These are phyloP conservation scores for Uromys caudimaculatus DNA, from an alignment of 2,797 vertebrate genomes.

Conservation along the genomic window DNA sequence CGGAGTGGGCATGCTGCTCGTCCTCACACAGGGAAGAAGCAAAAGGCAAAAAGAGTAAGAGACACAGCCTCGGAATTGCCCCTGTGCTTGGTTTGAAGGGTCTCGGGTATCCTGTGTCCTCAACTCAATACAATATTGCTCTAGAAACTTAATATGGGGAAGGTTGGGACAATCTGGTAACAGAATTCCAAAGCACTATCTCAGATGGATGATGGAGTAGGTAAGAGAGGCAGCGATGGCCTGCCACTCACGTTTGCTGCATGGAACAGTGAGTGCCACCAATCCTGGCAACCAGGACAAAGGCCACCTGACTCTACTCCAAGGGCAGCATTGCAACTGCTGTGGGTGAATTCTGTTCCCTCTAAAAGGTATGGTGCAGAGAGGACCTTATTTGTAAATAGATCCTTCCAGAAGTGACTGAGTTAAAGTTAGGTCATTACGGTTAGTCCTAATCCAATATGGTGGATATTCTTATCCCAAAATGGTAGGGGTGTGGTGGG, in stretches of 20 bases:
- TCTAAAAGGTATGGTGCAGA: not conserved
- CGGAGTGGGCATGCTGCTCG: not conserved
- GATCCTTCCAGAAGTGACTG: not conserved
- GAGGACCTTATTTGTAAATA: not conserved
- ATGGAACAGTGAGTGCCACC: not conserved
- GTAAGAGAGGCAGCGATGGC: not conserved
- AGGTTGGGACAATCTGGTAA: not conserved
- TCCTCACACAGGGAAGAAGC: not conserved
- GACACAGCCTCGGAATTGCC: not conserved
- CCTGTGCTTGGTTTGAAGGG: not conserved
- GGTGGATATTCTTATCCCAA: not conserved
- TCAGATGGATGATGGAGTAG: not conserved
- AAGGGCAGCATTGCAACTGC: not conserved
- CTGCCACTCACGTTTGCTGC: not conserved
- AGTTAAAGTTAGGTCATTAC: not conserved
- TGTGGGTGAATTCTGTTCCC: not conserved
- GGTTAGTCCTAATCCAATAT: not conserved
- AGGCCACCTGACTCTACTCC: not conserved
- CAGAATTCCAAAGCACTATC: not conserved
- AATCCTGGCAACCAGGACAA: not conserved
- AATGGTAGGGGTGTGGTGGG: not conserved
- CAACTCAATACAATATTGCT: not conserved
- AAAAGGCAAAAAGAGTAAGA: not conserved
- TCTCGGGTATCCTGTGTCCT: not conserved
- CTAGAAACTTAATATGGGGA: not conserved